These are phyloP conservation scores for Folsomia candida DNA, from an alignment of 2,888 invertebrate species.

Conservation along the genomic window DNA sequence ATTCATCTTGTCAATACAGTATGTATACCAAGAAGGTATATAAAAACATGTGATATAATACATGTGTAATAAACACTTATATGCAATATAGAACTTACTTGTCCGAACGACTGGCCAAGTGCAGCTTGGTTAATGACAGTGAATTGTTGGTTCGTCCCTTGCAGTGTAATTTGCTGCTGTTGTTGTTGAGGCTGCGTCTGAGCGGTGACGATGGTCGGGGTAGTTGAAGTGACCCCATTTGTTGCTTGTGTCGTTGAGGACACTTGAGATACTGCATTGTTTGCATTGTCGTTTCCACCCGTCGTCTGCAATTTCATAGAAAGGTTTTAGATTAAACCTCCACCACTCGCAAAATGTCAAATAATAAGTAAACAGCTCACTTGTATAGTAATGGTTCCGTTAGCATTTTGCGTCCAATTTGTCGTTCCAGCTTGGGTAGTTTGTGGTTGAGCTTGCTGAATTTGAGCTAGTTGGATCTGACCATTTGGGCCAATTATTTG, in stretches of 20 bases:
- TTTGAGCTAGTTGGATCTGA: constrained; percentile 73
- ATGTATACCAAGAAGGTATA: no score
- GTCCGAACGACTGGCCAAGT: constrained; percentile 52
- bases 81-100: constrained; percentile 30
- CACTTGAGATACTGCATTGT: constrained; percentile 51
- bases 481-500: constrained; percentile 85
- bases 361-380: constrained; percentile 17
- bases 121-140: constrained; percentile 76
- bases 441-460: constrained; percentile 61
- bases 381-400: constrained; percentile 50
- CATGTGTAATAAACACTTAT: no score
- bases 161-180: constrained; percentile 50
- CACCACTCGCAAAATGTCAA: no score
- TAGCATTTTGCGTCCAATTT: constrained; percentile 49
- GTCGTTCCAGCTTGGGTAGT: constrained; percentile 42
- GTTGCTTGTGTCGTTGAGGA: constrained; percentile 50
- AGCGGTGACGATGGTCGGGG: constrained; percentile 51
- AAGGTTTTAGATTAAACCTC: neutral
- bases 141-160: constrained; percentile 73
- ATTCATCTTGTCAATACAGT: no score
- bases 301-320: constrained; percentile 44
- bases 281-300: constrained; percentile 54
- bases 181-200: constrained; percentile 50
- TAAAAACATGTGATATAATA: no score
- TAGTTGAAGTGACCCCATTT: constrained; percentile 51